Evolutionary conservation across 2,888 invertebrate species (phyloP).

Genomic region (Salticus scenicus): DNA sequence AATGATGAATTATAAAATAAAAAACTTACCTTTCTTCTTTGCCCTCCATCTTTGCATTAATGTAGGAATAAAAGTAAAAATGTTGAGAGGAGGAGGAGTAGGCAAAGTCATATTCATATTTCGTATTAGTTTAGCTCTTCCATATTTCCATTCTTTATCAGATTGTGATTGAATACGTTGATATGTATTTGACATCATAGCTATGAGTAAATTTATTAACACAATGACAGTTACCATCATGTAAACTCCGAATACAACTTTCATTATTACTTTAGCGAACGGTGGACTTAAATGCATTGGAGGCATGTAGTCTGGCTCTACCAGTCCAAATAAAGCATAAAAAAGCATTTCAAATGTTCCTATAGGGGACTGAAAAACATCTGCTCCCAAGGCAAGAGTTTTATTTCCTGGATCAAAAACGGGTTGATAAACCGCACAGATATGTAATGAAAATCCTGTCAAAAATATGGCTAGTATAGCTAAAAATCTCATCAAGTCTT

Average conservation of each 20-base stretch:
- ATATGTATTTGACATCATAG: conserved; percentile 99
- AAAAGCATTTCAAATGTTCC: conserved; percentile 97
- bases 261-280: conserved; percentile 76
- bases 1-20: too few species aligned
- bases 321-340: conserved; percentile 98
- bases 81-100: conserved; percentile 97
- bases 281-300: conserved; percentile 77
- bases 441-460: conserved; percentile 97
- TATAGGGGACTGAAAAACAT: conserved; percentile 84
- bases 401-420: conserved; percentile 73
- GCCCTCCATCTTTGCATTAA: conserved; percentile 47
- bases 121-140: conserved; percentile 96
- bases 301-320: conserved; percentile 79
- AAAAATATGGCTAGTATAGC: conserved; percentile 98
- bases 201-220: conserved; percentile 98
- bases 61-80: conserved; percentile 81
- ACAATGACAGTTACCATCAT: conserved; percentile 98
- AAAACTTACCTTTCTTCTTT: conserved; percentile 50
- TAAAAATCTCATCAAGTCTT: conserved; percentile 81
- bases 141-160: conserved; percentile 99
- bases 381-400: conserved; percentile 71
- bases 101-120: conserved; percentile 98
- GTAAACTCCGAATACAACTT: conserved; percentile 94
- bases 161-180: conserved; percentile 99
- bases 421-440: conserved; percentile 91